These are phyloP conservation scores for Taenioides sp. DNA, from an alignment of 2,797 vertebrate species.

Conservation along the genomic window DNA sequence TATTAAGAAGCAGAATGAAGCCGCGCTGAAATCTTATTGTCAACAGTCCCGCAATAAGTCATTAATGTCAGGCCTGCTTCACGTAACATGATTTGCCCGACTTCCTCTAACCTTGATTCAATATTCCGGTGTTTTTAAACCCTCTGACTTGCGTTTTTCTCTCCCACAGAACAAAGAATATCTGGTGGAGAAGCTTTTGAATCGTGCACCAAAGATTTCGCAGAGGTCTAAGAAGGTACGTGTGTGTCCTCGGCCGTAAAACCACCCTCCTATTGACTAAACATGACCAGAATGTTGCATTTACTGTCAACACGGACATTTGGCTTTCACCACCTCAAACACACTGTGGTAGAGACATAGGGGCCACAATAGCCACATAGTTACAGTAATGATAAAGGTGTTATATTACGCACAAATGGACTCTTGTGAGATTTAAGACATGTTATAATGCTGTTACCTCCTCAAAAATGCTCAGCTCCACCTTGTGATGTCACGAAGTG, in stretches of 20 bases:
- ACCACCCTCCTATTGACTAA: slow-evolving; percentile 57
- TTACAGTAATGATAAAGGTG: background rate
- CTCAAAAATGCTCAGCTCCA: too few relatives aligned
- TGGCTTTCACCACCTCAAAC: slow-evolving; percentile 33
- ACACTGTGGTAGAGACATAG: slow-evolving; percentile 53
- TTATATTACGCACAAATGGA: too few relatives aligned
- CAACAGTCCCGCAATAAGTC: background rate
- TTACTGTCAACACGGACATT: slow-evolving; percentile 60
- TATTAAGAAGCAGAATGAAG: slow-evolving; percentile 1
- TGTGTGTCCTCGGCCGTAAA: slow-evolving; percentile 23
- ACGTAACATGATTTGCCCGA: background rate
- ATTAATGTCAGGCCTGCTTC: slow-evolving; percentile 6
- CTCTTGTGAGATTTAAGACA: too few relatives aligned
- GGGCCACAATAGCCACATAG: slow-evolving; percentile 37
- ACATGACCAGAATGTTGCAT: slow-evolving; percentile 45
- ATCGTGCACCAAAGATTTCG: slow-evolving; percentile 91
- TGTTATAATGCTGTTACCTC: too few relatives aligned
- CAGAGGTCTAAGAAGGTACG: slow-evolving; percentile 95
- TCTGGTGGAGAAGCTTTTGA: slow-evolving; percentile 94
- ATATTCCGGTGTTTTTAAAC: slow-evolving; percentile 1
- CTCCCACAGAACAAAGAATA: slow-evolving; percentile 92
- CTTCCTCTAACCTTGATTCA: slow-evolving; percentile 4
- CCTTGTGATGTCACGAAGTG: too few relatives aligned
- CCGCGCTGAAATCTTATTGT: slow-evolving; percentile 15
- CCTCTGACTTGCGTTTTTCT: slow-evolving; percentile 37